Evolutionary conservation across 2,113 vertebrate species (phyloP).

Genomic region (Canis aureus): DNA sequence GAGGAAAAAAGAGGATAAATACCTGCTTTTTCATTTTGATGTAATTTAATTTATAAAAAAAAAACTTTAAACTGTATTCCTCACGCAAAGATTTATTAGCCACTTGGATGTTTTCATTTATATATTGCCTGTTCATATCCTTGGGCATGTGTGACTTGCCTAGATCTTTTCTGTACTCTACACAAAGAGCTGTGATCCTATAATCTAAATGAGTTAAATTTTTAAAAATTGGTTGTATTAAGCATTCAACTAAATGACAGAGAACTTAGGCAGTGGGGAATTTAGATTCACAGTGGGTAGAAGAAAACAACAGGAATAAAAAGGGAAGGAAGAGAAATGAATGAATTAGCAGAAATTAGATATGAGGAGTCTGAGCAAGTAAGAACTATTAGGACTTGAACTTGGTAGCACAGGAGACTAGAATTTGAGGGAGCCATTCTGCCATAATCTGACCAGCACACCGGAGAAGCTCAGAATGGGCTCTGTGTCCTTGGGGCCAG

Average conservation of each 20-base stretch:
- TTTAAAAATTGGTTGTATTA: not conserved
- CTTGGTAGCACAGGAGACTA: not conserved
- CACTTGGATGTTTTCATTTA: constrained; percentile 44
- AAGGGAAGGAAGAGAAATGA: constrained; percentile 24
- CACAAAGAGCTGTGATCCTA: not conserved
- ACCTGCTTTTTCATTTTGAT: constrained; percentile 53
- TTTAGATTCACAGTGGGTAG: not conserved
- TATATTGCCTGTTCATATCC: not conserved
- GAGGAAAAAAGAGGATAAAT: constrained; percentile 23
- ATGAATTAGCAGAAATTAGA: constrained; percentile 21
- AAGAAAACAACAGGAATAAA: constrained; percentile 28
- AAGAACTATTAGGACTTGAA: not conserved
- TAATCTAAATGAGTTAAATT: constrained; percentile 40
- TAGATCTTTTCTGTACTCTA: not conserved
- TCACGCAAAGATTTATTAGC: not conserved
- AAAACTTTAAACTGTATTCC: not conserved
- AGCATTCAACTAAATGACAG: constrained; percentile 18
- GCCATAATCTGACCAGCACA: not conserved
- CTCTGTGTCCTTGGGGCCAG: not conserved
- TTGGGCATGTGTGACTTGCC: not conserved
- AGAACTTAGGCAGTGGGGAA: not conserved
- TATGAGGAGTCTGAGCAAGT: not conserved
- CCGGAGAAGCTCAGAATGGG: not conserved
- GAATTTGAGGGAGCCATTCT: not conserved
- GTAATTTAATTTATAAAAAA: constrained; percentile 34